A percentile compares a stretch with the other conserved stretches of the same genome.
Conservation (phyloP, 1,140 invertebrate genomes). For the Cydia strobilella region DNA sequence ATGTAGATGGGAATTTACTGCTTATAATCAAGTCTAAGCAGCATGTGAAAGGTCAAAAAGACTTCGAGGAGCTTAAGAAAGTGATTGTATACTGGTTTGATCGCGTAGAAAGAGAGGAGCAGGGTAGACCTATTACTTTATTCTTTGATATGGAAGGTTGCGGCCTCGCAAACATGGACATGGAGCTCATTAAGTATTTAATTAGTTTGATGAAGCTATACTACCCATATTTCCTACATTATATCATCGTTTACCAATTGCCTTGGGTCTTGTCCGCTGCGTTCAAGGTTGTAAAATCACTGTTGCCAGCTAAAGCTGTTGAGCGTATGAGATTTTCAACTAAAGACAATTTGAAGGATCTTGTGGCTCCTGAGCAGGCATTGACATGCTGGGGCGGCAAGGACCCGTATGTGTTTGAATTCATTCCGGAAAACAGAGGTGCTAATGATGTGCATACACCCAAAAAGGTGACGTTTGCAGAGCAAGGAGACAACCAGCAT, state of each 20-base stretch:
- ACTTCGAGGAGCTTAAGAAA: constrained; percentile 88
- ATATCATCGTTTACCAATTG: constrained; percentile 96
- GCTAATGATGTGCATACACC: constrained; percentile 59
- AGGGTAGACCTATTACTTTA: constrained; percentile 89
- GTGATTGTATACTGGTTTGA: constrained; percentile 95
- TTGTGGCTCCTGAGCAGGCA: constrained; percentile 87
- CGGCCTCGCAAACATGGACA: constrained; percentile 92
- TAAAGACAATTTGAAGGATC: constrained; percentile 88
- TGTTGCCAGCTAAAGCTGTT: constrained; percentile 93
- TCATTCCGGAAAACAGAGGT: constrained; percentile 82
- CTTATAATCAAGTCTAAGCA: constrained; percentile 89
- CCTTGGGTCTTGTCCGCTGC: constrained; percentile 96
- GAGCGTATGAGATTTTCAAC: constrained; percentile 94
- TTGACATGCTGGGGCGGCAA: constrained; percentile 91
- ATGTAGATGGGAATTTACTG: constrained; percentile 89
- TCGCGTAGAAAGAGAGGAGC: constrained; percentile 87
- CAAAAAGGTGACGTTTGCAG: constrained; percentile 80
- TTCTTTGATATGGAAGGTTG: constrained; percentile 95
- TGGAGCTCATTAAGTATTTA: constrained; percentile 92
- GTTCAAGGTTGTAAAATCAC: constrained; percentile 95
- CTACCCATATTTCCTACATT: constrained; percentile 94
- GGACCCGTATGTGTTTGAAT: constrained; percentile 87
- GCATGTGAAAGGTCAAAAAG: constrained; percentile 87
- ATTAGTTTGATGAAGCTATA: constrained; percentile 94
- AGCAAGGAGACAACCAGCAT: constrained; percentile 62